A percentile compares a stretch with the other conserved stretches of the same genome.
phyloP scores from a whole-genome alignment of 2,113 vertebrate species.

The Pseudorhombus dupliciocellatus region DNA sequence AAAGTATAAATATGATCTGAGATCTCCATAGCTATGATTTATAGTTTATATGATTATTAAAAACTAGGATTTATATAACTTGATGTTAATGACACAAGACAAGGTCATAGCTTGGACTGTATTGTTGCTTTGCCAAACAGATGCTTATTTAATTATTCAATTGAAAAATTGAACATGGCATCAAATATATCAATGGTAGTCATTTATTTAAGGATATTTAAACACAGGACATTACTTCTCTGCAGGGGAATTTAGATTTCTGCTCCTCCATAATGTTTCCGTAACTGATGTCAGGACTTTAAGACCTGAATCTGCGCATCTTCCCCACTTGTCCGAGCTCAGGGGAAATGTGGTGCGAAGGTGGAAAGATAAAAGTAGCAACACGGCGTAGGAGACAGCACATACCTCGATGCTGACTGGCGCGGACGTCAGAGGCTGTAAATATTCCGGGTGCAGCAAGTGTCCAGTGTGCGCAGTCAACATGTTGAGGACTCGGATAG shows the following conservation, averaged over 20 bases:
- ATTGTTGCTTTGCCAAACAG: neutral
- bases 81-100: neutral
- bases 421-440: conserved; percentile 91
- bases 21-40: neutral
- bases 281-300: neutral
- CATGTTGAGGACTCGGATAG: conserved; percentile 91
- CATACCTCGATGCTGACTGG: conserved; percentile 94
- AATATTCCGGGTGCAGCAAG: conserved; percentile 93
- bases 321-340: neutral
- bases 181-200: neutral
- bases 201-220: neutral
- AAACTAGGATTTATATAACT: neutral
- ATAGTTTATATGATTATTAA: neutral
- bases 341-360: neutral
- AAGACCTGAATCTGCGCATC: neutral
- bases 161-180: neutral
- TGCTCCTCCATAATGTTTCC: neutral
- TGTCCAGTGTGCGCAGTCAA: conserved; percentile 91
- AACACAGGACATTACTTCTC: neutral
- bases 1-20: no score
- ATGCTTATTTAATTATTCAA: neutral
- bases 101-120: neutral
- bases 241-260: neutral
- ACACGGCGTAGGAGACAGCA: conserved; percentile 1
- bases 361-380: neutral